Conservation (phyloP, 2,797 vertebrate genomes). For the Acanthopagrus latus region DNA sequence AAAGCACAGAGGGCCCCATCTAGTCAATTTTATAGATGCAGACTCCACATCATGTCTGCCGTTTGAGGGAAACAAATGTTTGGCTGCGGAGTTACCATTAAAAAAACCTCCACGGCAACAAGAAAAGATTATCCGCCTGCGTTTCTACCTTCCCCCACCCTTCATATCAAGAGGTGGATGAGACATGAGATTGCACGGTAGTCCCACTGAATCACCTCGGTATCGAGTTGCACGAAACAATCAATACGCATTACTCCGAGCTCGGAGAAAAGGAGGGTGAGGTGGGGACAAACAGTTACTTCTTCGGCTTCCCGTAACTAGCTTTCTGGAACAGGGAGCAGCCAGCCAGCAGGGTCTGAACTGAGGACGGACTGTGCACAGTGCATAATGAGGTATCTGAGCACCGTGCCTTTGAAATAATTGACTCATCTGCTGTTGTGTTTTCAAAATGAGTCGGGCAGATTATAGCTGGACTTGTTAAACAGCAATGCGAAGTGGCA, state of each 20-base stretch:
- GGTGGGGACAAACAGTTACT: conserved; percentile 55
- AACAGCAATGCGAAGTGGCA: conserved; percentile 20
- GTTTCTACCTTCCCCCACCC: conserved; percentile 19
- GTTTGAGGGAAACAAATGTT: conserved; percentile 30
- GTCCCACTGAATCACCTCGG: conserved; percentile 59
- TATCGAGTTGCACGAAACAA: conserved; percentile 64
- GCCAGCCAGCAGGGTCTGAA: conserved; percentile 18
- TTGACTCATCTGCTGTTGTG: conserved; percentile 6
- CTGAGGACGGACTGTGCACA: conserved; percentile 7
- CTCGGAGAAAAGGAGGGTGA: conserved; percentile 27
- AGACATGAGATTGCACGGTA: conserved; percentile 47
- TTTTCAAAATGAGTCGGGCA: conserved; percentile 6
- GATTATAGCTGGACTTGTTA: background rate
- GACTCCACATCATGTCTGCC: background rate
- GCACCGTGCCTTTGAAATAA: conserved; percentile 11
- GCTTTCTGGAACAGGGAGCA: conserved; percentile 46
- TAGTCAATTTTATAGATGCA: conserved; percentile 22
- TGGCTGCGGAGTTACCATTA: conserved; percentile 16
- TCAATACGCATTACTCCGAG: conserved; percentile 72
- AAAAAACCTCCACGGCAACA: conserved; percentile 3
- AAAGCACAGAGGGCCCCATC: conserved; percentile 4
- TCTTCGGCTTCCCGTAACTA: conserved; percentile 48
- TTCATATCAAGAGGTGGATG: conserved; percentile 27
- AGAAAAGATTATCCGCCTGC: conserved; percentile 21
- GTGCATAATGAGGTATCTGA: background rate